A percentile compares a stretch with the other conserved stretches of the same genome.
Evolutionary conservation across 2,113 vertebrate species (phyloP).

Genomic region (Lasiurus cinereus): DNA sequence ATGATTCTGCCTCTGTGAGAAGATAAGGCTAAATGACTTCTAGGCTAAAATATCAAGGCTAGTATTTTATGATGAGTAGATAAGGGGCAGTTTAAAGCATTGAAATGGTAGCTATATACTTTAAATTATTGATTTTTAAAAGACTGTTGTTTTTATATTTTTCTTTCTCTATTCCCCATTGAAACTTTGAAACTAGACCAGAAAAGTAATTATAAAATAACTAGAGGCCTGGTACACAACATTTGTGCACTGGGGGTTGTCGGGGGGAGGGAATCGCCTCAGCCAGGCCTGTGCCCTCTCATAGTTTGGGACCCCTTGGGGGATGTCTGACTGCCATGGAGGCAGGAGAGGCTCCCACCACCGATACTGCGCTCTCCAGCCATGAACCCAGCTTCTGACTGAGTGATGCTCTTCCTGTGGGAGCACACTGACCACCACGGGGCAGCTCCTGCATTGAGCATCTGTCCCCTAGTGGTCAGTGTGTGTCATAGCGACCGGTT

Average conservation of each 20-base stretch:
- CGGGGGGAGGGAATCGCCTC: fast-evolving
- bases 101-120: background rate
- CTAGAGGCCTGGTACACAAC: background rate
- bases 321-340: too few species aligned
- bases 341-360: too few species aligned
- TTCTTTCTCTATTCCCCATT: background rate
- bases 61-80: background rate
- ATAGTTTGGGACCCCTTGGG: too few species aligned
- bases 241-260: too few species aligned
- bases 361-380: too few species aligned
- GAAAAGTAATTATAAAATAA: constrained; percentile 13
- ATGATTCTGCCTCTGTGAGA: background rate
- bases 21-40: background rate
- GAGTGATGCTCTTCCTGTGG: too few species aligned
- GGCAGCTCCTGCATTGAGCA: too few species aligned
- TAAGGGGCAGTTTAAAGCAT: background rate
- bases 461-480: too few species aligned
- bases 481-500: too few species aligned
- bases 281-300: too few species aligned
- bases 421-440: too few species aligned
- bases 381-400: too few species aligned
- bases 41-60: background rate
- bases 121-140: background rate
- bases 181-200: background rate
- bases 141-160: background rate